Evolutionary conservation across 1,140 invertebrate genomes (phyloP).

Genomic region (Cotesia chilonis): DNA sequence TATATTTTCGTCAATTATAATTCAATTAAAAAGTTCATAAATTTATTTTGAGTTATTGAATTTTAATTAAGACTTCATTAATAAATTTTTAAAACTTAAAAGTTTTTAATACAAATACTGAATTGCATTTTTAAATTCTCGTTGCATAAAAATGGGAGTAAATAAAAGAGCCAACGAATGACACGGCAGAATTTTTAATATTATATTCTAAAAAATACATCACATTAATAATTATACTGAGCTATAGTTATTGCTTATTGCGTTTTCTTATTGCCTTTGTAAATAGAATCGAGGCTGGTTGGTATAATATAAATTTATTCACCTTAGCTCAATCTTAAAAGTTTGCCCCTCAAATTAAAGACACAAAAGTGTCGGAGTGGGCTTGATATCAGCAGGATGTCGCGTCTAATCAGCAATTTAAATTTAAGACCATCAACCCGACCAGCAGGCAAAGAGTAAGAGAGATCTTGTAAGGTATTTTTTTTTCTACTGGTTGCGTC

Average conservation of each 20-base stretch:
- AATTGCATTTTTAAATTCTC: no score
- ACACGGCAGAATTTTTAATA: no score
- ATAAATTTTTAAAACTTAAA: no score
- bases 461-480: background rate
- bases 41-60: no score
- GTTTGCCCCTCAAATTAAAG: constrained; percentile 12
- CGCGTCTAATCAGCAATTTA: constrained; percentile 30
- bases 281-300: background rate
- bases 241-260: background rate
- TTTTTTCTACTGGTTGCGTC: constrained; percentile 16
- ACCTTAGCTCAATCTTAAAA: background rate
- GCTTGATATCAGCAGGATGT: constrained; percentile 19
- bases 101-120: no score
- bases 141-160: no score
- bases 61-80: no score
- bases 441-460: constrained; percentile 7
- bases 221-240: background rate
- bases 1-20: no score
- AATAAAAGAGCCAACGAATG: no score
- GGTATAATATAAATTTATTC: constrained; percentile 5
- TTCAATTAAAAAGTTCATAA: no score
- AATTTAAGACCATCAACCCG: constrained; percentile 23
- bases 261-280: background rate
- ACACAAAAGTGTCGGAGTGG: constrained; percentile 9
- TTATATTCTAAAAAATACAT: no score